Base-by-base conservation (phyloP, 1,140 invertebrate species). In the Pachyrhynchus sulphureomaculatus region DNA sequence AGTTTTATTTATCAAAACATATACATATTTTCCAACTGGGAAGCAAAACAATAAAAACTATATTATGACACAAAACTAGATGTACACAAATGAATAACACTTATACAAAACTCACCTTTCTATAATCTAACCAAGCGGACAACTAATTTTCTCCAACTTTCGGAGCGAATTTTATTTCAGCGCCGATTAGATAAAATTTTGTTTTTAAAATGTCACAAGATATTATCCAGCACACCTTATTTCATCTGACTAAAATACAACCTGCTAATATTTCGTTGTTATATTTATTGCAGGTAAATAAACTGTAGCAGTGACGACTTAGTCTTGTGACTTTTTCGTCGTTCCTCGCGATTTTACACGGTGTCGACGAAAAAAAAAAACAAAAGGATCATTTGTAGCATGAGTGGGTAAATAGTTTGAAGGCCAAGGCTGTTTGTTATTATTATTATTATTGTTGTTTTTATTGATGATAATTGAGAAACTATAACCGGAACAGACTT, bases 261-360 rank as follows among this genome's bases (percentile, higher is more conserved):
- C 13, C 48, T 20, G 26, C 48, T 17, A 51, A 20, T 8, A 6
- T 33, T 20, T n/a, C 48, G 32, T 32, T 51, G 26, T 32, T 34
- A 34, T 33, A 51, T 51, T 51, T 51, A 51, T 51, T 51, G 48
- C 32, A 34, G 32, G 32, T 51, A 51, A 51, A 51, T 34, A 51
- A 17, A 34, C 6, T 2, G 20, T 17, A 42, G 39, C n/a, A n/a
- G 39, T 42, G 39, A 42, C n/a, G n/a, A n/a, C n/a, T 29, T 20
- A 13, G 32, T 34, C 48, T 34, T 32, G 48, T 34, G 15, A 32
- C 48, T 33, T 32, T 51, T 17, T n/a, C n/a, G n/a, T 15, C 26
- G 26, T 51, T 13, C 32, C 13, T 8, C n/a, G 44, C 20, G 20
- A 17, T 51, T 51, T 20, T 51, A 34, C 48, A 51, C 26, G 13